Percentiles rank a stretch among this genome's conserved stretches.
Conservation (phyloP, 1,140 invertebrate genomes). For the Ditylenchus dipsaci region DNA sequence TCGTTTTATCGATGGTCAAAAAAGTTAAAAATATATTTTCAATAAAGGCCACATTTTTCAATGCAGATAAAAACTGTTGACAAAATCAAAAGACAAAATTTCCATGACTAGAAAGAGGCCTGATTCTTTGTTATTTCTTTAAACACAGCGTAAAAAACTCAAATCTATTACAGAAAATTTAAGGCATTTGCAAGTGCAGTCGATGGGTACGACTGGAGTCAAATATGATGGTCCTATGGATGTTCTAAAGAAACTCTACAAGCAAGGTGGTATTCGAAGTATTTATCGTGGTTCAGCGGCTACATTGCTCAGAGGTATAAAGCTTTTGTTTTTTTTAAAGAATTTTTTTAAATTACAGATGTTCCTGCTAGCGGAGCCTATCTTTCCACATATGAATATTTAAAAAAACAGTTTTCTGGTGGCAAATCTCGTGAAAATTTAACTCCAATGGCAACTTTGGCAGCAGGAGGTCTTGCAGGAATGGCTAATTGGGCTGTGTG, state of each 20-base stretch:
- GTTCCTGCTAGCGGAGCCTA: slow-evolving; percentile 92
- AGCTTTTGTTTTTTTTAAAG: slow-evolving; percentile 9
- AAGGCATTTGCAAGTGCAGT: slow-evolving; percentile 39
- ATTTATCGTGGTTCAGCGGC: slow-evolving; percentile 90
- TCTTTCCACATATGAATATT: slow-evolving; percentile 87
- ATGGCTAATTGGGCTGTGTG: slow-evolving; percentile 91
- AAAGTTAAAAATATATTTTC: no score
- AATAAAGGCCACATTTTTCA: no score
- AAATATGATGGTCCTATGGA: slow-evolving; percentile 88
- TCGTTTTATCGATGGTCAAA: no score
- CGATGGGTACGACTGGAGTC: slow-evolving; percentile 47
- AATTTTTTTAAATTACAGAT: slow-evolving; percentile 65
- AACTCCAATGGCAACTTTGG: slow-evolving; percentile 69
- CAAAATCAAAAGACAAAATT: no score
- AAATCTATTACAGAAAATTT: no score
- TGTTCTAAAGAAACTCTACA: slow-evolving; percentile 81
- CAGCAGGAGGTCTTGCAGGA: slow-evolving; percentile 89
- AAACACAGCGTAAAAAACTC: no score
- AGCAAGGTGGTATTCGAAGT: slow-evolving; percentile 77
- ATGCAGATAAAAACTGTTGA: no score
- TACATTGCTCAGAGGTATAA: slow-evolving; percentile 76
- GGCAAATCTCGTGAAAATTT: slow-evolving; percentile 66
- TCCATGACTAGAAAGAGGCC: no score
- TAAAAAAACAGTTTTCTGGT: slow-evolving; percentile 70
- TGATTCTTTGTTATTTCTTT: no score